Conservation (phyloP, 2,113 vertebrate genomes). For the Cnemophilus loriae region DNA sequence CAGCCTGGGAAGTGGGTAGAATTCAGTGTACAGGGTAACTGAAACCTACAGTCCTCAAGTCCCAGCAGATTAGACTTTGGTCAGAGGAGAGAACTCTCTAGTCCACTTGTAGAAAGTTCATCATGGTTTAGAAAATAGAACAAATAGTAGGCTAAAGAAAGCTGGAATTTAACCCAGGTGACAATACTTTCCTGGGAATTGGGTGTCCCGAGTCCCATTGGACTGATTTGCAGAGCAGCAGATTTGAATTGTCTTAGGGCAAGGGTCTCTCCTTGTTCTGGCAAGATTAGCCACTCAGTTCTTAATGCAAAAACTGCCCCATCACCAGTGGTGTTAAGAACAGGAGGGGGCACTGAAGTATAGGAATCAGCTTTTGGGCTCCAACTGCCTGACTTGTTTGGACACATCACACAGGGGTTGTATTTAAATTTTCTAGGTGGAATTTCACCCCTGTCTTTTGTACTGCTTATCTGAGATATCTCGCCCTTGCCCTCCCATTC, state of each 20-base stretch:
- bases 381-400: background rate
- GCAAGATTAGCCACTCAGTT: background rate
- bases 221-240: background rate
- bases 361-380: background rate
- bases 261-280: background rate
- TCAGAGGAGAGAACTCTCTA: background rate
- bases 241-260: background rate
- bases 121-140: background rate
- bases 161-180: background rate
- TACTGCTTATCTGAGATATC: background rate
- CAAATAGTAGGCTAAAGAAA: background rate
- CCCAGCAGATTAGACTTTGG: background rate
- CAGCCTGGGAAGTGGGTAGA: background rate
- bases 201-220: background rate
- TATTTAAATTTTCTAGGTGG: background rate
- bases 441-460: background rate
- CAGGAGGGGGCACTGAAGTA: background rate
- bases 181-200: background rate
- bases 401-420: background rate
- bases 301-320: background rate
- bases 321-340: background rate
- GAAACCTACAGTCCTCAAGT: background rate
- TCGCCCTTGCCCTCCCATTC: background rate
- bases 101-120: background rate
- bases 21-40: background rate